Percentiles rank a stretch among this genome's conserved stretches.
Evolutionary conservation across 2,113 vertebrate genomes (phyloP).

Genomic region (Lethenteron reissneri): DNA sequence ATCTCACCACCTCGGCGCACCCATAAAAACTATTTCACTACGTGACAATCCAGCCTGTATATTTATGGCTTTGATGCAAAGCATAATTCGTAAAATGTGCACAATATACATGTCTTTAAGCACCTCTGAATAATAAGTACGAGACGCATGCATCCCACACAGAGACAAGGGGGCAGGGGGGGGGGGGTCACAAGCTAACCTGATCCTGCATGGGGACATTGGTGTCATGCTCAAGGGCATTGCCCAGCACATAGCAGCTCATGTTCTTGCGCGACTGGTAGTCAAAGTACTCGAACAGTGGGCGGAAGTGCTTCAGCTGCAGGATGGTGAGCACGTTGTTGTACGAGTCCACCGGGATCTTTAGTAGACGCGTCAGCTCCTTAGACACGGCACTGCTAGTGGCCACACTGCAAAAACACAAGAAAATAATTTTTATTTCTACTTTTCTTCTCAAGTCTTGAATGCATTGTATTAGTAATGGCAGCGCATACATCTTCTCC

Average conservation of each 20-base stretch:
- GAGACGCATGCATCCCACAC: no score
- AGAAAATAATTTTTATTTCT: not conserved
- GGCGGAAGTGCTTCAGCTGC: slow-evolving; percentile 84
- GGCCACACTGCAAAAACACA: slow-evolving; percentile 44
- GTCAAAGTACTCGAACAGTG: slow-evolving; percentile 93
- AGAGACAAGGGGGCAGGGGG: no score
- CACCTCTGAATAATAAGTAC: no score
- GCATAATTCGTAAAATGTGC: no score
- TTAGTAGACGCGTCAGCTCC: slow-evolving; percentile 80
- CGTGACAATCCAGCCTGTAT: no score
- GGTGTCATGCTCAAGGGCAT: slow-evolving; percentile 80
- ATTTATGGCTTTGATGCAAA: no score
- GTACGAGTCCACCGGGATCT: slow-evolving; percentile 92
- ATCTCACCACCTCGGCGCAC: no score
- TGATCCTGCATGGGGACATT: slow-evolving; percentile 80
- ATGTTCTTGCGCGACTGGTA: slow-evolving; percentile 91
- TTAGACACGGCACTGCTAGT: slow-evolving; percentile 94
- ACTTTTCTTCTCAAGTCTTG: not conserved
- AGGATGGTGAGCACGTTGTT: slow-evolving; percentile 81
- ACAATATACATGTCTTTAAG: no score
- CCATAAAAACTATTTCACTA: no score
- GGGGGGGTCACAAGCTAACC: slow-evolving; percentile 22
- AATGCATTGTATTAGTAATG: no score
- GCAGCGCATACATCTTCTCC: no score
- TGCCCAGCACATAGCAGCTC: slow-evolving; percentile 92